phyloP scores from a whole-genome alignment of 2,113 vertebrate species.

The Ochotona princeps region DNA sequence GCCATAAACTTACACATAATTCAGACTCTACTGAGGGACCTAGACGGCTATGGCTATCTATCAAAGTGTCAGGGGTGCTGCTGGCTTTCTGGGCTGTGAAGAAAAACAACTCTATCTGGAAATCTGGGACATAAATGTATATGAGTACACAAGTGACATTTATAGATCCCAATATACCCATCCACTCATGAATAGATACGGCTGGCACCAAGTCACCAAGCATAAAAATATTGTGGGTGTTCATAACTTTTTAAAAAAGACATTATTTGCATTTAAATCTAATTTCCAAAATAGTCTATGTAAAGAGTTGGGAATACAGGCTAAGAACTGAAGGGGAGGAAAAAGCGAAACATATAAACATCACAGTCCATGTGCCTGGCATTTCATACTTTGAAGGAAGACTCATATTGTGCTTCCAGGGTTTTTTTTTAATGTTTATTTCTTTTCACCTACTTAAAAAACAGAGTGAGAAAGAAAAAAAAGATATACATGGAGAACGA shows the following conservation, averaged over 20 bases:
- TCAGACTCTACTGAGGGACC: neutral
- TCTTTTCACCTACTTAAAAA: no score
- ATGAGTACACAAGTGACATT: slow-evolving; percentile 56
- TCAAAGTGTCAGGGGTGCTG: neutral
- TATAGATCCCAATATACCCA: slow-evolving; percentile 25
- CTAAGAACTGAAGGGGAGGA: neutral
- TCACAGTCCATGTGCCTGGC: neutral
- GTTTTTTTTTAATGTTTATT: neutral
- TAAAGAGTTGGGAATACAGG: neutral
- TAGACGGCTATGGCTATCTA: neutral
- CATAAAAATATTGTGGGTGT: slow-evolving; percentile 62
- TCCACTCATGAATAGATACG: slow-evolving; percentile 29
- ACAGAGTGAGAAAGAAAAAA: no score
- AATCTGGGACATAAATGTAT: neutral
- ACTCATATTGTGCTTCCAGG: neutral
- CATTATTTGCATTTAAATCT: slow-evolving; percentile 63
- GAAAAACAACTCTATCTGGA: slow-evolving; percentile 37
- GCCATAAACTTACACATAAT: neutral
- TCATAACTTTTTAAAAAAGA: slow-evolving; percentile 41
- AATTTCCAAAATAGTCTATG: slow-evolving; percentile 56
- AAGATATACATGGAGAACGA: no score
- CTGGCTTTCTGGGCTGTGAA: neutral
- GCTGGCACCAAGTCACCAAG: slow-evolving; percentile 48
- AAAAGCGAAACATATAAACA: neutral
- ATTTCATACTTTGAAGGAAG: neutral